phyloP scores from a whole-genome alignment of 2,888 invertebrate species.

The Lucinisca nassula region DNA sequence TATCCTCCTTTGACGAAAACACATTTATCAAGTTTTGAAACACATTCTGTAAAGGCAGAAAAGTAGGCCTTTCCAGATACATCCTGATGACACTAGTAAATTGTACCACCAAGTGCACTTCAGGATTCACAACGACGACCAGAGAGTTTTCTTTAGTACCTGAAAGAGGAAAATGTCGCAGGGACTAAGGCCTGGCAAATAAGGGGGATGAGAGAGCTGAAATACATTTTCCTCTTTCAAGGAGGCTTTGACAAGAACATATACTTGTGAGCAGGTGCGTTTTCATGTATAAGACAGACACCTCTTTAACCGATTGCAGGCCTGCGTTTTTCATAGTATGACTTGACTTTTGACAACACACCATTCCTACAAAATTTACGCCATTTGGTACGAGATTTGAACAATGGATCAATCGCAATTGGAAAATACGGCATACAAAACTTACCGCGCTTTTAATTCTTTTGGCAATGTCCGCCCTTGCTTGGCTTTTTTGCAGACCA shows the following conservation, averaged over 20 bases:
- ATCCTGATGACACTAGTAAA: slow-evolving; percentile 5
- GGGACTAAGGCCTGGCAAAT: background rate
- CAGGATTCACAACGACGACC: background rate
- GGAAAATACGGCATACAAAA: too few species aligned
- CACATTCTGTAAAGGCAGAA: background rate
- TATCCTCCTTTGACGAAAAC: background rate
- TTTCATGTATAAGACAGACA: background rate
- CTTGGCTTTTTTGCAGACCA: too few species aligned
- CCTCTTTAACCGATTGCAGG: background rate
- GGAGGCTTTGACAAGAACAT: background rate
- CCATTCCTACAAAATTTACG: too few species aligned
- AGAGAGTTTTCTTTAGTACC: slow-evolving; percentile 2
- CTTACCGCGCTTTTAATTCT: too few species aligned
- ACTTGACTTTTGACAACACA: too few species aligned
- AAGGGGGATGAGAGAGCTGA: slow-evolving; percentile 3
- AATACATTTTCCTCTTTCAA: background rate
- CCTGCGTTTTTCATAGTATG: background rate
- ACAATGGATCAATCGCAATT: too few species aligned
- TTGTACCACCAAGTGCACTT: background rate
- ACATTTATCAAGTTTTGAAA: background rate
- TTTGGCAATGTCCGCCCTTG: too few species aligned
- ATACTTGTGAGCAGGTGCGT: background rate
- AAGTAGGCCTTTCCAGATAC: background rate
- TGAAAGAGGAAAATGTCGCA: slow-evolving; percentile 4
- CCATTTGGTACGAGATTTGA: too few species aligned